Evolutionary conservation across 64 coral and sea anemone species (phyloP), one percentile per base, ranked within the genome.

Genomic region (Dendrophyllia cribrosa): DNA sequence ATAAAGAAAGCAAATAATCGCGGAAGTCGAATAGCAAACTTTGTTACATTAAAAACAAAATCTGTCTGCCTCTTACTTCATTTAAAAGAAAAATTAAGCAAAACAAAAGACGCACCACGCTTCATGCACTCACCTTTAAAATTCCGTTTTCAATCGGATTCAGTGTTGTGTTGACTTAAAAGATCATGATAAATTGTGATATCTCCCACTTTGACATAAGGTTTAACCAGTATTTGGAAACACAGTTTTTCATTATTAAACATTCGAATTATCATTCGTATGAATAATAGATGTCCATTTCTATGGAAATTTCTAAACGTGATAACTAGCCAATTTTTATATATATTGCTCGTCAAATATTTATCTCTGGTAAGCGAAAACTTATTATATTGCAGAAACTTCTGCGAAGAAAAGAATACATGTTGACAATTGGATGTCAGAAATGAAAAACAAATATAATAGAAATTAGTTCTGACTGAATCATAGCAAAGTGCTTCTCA

Each of bases 261-360:
- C 75, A 13, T 60, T 79, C 59, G 9, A 26, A 60, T 58, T 59
- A 58, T 25, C 23, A 23, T 21, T 79, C 4, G 19, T 13, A 79
- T 79, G 12, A 79, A 79, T 79, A 79, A 79, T 61, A 59, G 56
- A 79, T 69, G 25, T 15, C 14, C 22, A 43, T 43, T 43, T 16
- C 21, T 60, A 43, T 16, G 24, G 53, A 78, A 78, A 79, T 43
- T 11, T 56, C 13, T 25, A 58, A 78, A 25, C 51, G n/a, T 12
- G 77, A 43, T 59, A 59, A 59, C 76, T 8, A 59, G 77, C 2
- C 52, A 58, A 59, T 69, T 69, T 56, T 69, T 69, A n/a, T 25
- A 24, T 22, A 69, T 69, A 69, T 69, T 69, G 66, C n/a, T 69
- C 66, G 66, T 69, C 66, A 69, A 69, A 69, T 69, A 69, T 69